Evolutionary conservation across 2,113 vertebrate species (phyloP).

Genomic region (Xyrauchen texanus): DNA sequence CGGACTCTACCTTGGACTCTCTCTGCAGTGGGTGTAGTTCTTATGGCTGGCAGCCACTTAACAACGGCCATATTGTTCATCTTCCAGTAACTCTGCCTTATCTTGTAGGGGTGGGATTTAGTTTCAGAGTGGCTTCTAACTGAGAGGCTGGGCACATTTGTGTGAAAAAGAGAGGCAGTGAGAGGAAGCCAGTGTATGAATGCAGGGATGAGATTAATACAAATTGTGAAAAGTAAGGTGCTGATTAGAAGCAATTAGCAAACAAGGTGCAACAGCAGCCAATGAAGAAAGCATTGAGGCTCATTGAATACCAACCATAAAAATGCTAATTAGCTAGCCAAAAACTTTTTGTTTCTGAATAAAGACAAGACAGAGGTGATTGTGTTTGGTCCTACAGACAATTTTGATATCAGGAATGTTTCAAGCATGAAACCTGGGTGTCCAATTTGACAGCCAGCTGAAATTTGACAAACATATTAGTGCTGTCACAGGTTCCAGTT

Average conservation of each 20-base stretch:
- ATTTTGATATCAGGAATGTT: too few relatives aligned
- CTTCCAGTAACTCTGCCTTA: conserved; percentile 41
- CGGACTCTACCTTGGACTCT: conserved; percentile 36
- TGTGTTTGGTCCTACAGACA: too few relatives aligned
- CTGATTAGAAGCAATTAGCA: not conserved
- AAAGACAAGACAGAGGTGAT: too few relatives aligned
- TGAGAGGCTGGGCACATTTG: conserved; percentile 1
- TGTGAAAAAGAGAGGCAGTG: not conserved
- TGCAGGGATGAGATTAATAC: conserved; percentile 10
- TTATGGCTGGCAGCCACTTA: conserved; percentile 34
- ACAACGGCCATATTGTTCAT: conserved; percentile 47
- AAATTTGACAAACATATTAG: too few relatives aligned
- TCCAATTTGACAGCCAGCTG: too few relatives aligned
- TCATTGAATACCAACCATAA: too few relatives aligned
- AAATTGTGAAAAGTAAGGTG: conserved; percentile 13
- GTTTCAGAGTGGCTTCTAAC: conserved; percentile 38
- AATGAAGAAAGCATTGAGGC: not conserved
- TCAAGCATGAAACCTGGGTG: too few relatives aligned
- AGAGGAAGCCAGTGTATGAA: conserved; percentile 20
- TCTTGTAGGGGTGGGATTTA: conserved; percentile 36
- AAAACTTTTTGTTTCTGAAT: too few relatives aligned
- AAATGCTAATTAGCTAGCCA: too few relatives aligned
- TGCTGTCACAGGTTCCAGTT: too few relatives aligned
- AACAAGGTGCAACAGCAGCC: not conserved
- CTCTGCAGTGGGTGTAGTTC: conserved; percentile 32